Conservation (phyloP, 2,888 invertebrate species). For the Lutraria lutraria region DNA sequence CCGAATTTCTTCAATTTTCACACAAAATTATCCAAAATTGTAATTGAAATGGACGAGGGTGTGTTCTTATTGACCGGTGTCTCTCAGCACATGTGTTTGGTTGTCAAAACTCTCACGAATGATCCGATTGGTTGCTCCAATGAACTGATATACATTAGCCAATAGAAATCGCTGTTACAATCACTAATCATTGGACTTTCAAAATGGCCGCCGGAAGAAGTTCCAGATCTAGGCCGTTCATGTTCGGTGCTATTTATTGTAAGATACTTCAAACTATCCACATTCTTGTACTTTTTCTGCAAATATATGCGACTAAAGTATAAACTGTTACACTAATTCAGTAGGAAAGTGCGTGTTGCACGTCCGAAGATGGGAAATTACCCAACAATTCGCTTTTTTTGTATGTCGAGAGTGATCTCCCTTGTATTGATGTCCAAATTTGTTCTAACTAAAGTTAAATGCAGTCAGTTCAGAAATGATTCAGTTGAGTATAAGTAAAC, state of each 20-base stretch:
- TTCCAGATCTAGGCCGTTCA: not conserved
- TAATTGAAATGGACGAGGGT: constrained; percentile 22
- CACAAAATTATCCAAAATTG: constrained; percentile 13
- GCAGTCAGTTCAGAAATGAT: too few relatives aligned
- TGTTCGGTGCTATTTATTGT: not conserved
- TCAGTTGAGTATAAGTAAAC: too few relatives aligned
- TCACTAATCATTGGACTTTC: constrained; percentile 18
- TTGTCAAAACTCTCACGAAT: constrained; percentile 62
- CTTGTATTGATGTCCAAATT: not conserved
- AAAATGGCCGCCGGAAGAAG: constrained; percentile 45
- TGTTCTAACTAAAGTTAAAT: too few relatives aligned
- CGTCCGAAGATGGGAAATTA: not conserved
- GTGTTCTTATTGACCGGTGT: constrained; percentile 15
- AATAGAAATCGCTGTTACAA: constrained; percentile 51
- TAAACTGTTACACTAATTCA: not conserved
- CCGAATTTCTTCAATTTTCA: not conserved
- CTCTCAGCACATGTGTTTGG: constrained; percentile 51
- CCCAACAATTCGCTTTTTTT: not conserved
- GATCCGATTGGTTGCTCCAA: constrained; percentile 57
- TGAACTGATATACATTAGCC: constrained; percentile 61
- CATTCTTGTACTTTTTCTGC: not conserved
- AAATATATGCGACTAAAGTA: not conserved
- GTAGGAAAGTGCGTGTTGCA: not conserved
- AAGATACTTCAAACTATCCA: not conserved
- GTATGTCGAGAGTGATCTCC: not conserved